Evolutionary conservation across 2,797 vertebrate species (phyloP).

Genomic region (Sebastes minor): DNA sequence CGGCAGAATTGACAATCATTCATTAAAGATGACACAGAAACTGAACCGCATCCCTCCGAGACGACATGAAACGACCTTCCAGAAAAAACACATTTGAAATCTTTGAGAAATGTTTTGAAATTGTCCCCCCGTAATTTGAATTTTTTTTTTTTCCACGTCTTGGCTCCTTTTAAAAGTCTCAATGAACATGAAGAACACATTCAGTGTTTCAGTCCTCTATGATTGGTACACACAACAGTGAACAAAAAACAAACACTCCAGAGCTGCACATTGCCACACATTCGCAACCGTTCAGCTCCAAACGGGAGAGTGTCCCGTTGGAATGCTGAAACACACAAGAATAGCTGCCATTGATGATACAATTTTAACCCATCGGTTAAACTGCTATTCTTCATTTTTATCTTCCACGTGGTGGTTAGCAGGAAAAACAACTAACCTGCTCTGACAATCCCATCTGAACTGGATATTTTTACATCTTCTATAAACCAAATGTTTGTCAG

Average conservation of each 20-base stretch:
- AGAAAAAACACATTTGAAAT: constrained; percentile 61
- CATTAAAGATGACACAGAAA: constrained; percentile 72
- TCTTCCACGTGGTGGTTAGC: constrained; percentile 2
- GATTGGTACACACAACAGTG: constrained; percentile 14
- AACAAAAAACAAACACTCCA: constrained; percentile 8
- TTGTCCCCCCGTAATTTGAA: constrained; percentile 3
- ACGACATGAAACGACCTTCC: constrained; percentile 57
- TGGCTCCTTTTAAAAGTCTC: constrained; percentile 25
- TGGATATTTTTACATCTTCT: background rate
- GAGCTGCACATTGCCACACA: constrained; percentile 54
- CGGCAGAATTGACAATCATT: constrained; percentile 79
- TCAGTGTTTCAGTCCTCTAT: constrained; percentile 31
- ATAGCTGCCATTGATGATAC: constrained; percentile 74
- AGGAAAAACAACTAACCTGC: constrained; percentile 4
- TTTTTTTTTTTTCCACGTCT: background rate
- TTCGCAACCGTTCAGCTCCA: constrained; percentile 41
- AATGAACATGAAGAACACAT: constrained; percentile 18
- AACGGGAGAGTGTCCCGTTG: constrained; percentile 17
- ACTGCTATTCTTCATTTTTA: constrained; percentile 38
- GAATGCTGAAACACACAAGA: constrained; percentile 67
- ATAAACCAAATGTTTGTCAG: background rate
- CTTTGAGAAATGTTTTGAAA: constrained; percentile 24
- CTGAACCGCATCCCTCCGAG: constrained; percentile 58
- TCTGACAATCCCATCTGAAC: constrained; percentile 4
- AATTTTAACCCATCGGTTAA: constrained; percentile 44